Evolutionary conservation across 2,797 vertebrate species (phyloP).

Genomic region (Neosilurus mollespiculum): DNA sequence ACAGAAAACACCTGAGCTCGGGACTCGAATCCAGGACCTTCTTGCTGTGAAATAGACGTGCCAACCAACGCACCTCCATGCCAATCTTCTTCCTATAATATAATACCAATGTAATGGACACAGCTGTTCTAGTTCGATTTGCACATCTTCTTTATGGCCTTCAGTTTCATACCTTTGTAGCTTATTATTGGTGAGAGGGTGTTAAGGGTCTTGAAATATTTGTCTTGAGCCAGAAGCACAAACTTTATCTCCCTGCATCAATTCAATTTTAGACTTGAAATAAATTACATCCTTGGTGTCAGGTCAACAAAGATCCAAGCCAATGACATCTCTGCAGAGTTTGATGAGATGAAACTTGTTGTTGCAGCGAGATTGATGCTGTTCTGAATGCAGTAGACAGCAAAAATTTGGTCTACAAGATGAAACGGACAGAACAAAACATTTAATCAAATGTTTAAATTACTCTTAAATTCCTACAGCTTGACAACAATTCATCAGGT

Average conservation of each 20-base stretch:
- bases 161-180: slow-evolving; percentile 79
- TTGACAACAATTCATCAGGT: background rate
- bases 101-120: no score
- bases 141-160: slow-evolving; percentile 63
- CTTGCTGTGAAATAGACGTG: no score
- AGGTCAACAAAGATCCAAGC: slow-evolving; percentile 71
- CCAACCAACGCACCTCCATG: no score
- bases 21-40: no score
- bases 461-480: background rate
- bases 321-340: slow-evolving; percentile 74
- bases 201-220: slow-evolving; percentile 61
- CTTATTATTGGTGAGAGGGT: slow-evolving; percentile 59
- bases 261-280: slow-evolving; percentile 72
- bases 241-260: slow-evolving; percentile 50
- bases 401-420: slow-evolving; percentile 52
- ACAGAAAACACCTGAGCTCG: no score
- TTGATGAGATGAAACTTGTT: slow-evolving; percentile 84
- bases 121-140: background rate
- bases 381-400: slow-evolving; percentile 81
- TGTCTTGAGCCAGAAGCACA: slow-evolving; percentile 53
- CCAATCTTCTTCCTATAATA: no score
- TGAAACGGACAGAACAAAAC: background rate
- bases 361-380: slow-evolving; percentile 79
- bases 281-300: slow-evolving; percentile 62
- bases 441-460: background rate